Percentiles rank a stretch among this genome's conserved stretches.
Conservation (phyloP, 1,140 invertebrate genomes). For the Saccostrea glomerata region DNA sequence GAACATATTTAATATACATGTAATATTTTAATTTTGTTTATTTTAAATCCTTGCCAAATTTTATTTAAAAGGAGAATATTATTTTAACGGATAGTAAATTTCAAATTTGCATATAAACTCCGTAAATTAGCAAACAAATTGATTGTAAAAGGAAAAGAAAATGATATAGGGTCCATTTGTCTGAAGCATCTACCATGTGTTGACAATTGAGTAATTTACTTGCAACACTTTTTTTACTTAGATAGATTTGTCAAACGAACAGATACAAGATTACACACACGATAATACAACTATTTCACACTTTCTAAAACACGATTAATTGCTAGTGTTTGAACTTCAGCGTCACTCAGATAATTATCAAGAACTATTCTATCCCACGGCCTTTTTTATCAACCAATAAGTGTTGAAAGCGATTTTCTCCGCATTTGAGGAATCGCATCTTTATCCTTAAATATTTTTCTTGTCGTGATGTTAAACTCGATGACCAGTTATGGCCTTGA, state of each 20-base stretch:
- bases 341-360: neutral
- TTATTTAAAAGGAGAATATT: too few relatives aligned
- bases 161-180: neutral
- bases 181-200: neutral
- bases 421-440: neutral
- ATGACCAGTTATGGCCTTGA: neutral
- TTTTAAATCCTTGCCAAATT: too few relatives aligned
- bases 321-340: neutral
- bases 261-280: neutral
- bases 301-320: neutral
- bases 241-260: too few relatives aligned
- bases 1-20: too few relatives aligned
- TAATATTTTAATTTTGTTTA: too few relatives aligned
- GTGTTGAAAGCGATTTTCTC: constrained; percentile 1
- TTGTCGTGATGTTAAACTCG: neutral
- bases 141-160: neutral
- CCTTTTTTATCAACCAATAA: neutral
- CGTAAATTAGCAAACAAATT: neutral
- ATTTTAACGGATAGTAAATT: neutral
- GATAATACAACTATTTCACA: constrained; percentile 13
- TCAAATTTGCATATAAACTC: neutral
- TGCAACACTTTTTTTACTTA: neutral
- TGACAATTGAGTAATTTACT: neutral
- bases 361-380: constrained; percentile 4
- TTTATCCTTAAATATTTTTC: neutral